phyloP scores from a whole-genome alignment of 1,140 invertebrate species.

The Muscidifurax raptorellus region DNA sequence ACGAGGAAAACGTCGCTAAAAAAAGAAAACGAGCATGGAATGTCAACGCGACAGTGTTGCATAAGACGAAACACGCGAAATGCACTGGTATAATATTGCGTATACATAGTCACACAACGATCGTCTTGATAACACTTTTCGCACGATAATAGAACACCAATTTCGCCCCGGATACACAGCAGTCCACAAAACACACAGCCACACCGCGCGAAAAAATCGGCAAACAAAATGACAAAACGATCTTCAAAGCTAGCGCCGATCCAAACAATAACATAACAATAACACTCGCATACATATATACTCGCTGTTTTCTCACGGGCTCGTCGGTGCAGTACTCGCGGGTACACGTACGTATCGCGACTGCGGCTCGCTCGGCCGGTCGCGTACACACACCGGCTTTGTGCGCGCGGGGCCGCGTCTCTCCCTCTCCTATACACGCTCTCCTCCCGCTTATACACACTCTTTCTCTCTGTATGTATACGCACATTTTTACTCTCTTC shows the following conservation, averaged over 20 bases:
- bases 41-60: neutral
- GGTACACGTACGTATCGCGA: conserved; percentile 44
- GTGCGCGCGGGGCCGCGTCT: neutral
- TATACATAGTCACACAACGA: neutral
- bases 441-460: neutral
- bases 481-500: conserved; percentile 26
- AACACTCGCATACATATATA: too few relatives aligned
- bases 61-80: neutral
- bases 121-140: neutral
- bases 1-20: neutral
- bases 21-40: neutral
- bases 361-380: conserved; percentile 19
- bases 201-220: too few relatives aligned
- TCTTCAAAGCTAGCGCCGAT: neutral
- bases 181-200: too few relatives aligned
- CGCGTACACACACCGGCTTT: conserved; percentile 6
- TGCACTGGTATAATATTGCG: neutral
- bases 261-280: neutral
- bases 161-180: too few relatives aligned
- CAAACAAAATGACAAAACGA: too few relatives aligned
- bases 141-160: too few relatives aligned
- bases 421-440: neutral
- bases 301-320: neutral
- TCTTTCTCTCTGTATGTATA: conserved; percentile 5
- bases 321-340: neutral